phyloP scores from a whole-genome alignment of 2,797 vertebrate genomes.

The Hyperoplus lanceolatus region DNA sequence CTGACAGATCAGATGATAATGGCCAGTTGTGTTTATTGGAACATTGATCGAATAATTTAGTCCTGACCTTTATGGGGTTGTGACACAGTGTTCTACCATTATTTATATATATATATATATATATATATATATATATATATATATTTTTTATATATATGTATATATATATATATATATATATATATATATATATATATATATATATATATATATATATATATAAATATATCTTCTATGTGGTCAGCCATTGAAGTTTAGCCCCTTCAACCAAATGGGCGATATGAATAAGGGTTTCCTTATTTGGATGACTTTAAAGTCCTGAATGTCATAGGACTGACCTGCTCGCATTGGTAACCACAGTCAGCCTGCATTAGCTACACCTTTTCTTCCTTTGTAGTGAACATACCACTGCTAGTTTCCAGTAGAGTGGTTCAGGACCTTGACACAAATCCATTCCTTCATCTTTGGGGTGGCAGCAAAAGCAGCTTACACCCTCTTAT shows the following conservation, averaged over 20 bases:
- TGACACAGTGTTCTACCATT: background rate
- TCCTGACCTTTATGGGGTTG: background rate
- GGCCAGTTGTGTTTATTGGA: constrained; percentile 1
- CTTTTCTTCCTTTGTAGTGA: background rate
- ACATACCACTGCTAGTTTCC: background rate
- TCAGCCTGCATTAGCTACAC: background rate
- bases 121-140: too few species aligned
- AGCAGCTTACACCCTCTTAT: background rate
- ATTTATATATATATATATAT: background rate
- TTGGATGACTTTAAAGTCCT: background rate
- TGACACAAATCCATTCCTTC: constrained; percentile 11
- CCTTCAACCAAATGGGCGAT: background rate
- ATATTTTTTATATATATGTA: background rate
- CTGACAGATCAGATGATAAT: too few species aligned
- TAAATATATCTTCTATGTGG: background rate
- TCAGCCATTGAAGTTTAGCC: background rate
- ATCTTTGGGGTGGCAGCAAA: background rate
- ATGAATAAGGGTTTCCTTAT: background rate
- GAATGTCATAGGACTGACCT: background rate
- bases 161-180: background rate
- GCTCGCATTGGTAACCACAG: constrained; percentile 5
- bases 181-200: background rate
- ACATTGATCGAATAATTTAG: background rate
- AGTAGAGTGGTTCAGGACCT: background rate
- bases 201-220: background rate